phyloP scores from a whole-genome alignment of 2,113 vertebrate species.

The Nettapus auritus region DNA sequence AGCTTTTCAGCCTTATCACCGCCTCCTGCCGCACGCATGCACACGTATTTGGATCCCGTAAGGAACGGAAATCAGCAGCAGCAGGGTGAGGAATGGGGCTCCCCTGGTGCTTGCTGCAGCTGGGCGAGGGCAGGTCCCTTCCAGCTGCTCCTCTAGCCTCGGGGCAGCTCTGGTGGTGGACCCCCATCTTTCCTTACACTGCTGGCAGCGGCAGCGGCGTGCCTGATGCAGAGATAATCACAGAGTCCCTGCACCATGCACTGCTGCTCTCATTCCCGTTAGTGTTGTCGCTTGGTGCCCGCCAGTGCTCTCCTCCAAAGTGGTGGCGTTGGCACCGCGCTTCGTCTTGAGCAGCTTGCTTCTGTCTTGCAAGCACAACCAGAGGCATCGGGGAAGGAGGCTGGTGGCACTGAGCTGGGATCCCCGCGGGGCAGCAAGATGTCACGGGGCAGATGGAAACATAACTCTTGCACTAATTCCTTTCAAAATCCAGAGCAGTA shows the following conservation, averaged over 20 bases:
- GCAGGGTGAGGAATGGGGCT: not conserved
- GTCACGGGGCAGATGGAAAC: not conserved
- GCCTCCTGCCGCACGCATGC: not conserved
- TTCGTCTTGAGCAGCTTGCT: not conserved
- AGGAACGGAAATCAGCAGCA: not conserved
- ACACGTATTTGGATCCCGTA: not conserved
- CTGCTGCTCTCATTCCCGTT: rapidly evolving
- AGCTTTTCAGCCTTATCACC: not conserved
- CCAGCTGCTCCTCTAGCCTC: not conserved
- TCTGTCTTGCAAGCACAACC: not conserved
- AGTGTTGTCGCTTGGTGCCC: rapidly evolving
- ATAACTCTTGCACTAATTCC: not conserved
- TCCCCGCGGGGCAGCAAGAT: not conserved
- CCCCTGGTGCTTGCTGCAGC: not conserved
- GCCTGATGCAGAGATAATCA: rapidly evolving
- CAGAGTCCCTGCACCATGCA: rapidly evolving
- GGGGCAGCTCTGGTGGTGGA: not conserved
- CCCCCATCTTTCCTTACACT: not conserved
- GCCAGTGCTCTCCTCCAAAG: not conserved
- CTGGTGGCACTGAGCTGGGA: not conserved
- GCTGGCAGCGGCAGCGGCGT: no score
- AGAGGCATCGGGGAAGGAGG: not conserved
- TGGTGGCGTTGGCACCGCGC: not conserved
- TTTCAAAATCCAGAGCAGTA: not conserved
- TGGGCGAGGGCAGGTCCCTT: not conserved